These are phyloP conservation scores for Barnardius zonarius DNA, from an alignment of 2,113 vertebrate genomes.

Conservation along the genomic window DNA sequence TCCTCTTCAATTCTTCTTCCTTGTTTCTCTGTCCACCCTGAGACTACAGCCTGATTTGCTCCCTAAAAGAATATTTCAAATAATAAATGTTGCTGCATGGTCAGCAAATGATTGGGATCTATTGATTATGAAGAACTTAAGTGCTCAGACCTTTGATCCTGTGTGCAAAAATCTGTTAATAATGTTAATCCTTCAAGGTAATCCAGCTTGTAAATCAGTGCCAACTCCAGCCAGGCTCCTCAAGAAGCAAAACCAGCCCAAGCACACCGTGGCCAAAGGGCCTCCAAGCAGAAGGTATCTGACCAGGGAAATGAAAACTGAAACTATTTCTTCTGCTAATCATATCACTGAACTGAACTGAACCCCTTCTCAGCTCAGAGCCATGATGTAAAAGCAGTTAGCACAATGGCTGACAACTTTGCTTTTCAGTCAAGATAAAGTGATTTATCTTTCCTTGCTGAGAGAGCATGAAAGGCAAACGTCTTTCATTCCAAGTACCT, in stretches of 20 bases:
- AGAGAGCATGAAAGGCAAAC: background rate
- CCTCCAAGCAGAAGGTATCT: background rate
- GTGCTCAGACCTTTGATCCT: background rate
- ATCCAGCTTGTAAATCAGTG: background rate
- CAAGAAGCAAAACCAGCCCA: background rate
- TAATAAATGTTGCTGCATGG: background rate
- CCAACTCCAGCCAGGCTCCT: background rate
- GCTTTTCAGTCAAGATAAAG: background rate
- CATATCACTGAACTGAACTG: background rate
- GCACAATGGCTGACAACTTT: background rate
- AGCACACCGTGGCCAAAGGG: background rate
- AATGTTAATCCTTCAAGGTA: background rate
- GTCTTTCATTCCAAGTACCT: background rate
- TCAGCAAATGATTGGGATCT: background rate
- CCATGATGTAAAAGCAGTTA: background rate
- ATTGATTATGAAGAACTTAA: background rate
- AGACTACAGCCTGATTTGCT: background rate
- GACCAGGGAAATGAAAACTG: background rate
- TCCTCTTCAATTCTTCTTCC: background rate
- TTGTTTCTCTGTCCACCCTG: background rate
- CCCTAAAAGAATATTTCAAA: background rate
- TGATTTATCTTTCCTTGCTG: background rate
- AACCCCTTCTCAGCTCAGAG: background rate
- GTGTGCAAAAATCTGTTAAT: background rate
- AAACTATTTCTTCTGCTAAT: background rate